Evolutionary conservation across 2,113 vertebrate genomes (phyloP).

Genomic region (Muntiacus reevesi): DNA sequence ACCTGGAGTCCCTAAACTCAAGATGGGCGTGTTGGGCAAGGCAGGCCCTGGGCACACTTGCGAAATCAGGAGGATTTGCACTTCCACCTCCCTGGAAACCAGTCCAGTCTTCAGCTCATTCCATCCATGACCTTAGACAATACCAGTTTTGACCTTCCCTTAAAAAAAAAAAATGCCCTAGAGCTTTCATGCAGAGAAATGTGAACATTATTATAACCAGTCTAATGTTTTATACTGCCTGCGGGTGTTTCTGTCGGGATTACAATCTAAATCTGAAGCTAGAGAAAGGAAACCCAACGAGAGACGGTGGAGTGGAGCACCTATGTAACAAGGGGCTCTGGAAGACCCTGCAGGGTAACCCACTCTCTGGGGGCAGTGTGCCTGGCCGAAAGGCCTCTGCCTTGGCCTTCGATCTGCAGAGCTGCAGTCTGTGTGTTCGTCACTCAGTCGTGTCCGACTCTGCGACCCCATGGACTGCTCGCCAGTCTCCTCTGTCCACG

Average conservation of each 20-base stretch:
- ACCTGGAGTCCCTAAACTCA: neutral
- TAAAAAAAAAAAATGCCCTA: neutral
- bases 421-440: neutral
- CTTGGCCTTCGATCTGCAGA: neutral
- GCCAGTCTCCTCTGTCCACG: neutral
- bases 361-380: rapidly evolving
- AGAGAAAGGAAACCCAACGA: neutral
- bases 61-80: neutral
- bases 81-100: neutral
- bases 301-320: neutral
- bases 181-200: neutral
- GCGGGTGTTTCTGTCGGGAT: neutral
- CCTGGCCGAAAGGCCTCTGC: too few relatives aligned
- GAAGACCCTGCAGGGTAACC: too few relatives aligned
- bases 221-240: neutral
- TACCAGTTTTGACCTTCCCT: neutral
- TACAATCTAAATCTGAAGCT: neutral
- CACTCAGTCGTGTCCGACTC: neutral
- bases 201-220: neutral
- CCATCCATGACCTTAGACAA: neutral
- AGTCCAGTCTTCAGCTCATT: neutral
- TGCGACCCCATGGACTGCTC: neutral
- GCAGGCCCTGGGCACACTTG: neutral
- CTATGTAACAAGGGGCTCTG: neutral
- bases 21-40: neutral